Evolutionary conservation across 1,140 invertebrate genomes (phyloP).

Genomic region (Tyrophagus putrescentiae): DNA sequence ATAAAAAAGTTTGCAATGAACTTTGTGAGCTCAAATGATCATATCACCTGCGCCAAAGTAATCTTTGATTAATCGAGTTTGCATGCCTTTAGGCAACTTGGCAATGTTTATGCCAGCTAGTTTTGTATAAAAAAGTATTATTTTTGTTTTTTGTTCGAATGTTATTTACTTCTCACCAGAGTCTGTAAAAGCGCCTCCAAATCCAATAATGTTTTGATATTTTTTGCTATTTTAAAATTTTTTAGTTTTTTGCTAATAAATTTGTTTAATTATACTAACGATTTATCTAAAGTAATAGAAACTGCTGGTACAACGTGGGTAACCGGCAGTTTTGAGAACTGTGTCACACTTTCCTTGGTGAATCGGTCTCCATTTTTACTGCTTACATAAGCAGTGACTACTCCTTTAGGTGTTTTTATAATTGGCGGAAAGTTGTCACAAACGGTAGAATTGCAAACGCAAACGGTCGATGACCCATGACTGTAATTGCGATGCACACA

Average conservation of each 20-base stretch:
- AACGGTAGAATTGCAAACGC: slow-evolving; percentile 19
- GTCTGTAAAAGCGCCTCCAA: slow-evolving; percentile 77
- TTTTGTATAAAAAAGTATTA: too few species aligned
- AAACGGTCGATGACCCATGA: slow-evolving; percentile 8
- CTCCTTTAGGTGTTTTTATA: neutral
- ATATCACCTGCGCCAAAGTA: slow-evolving; percentile 31
- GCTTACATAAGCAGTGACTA: slow-evolving; percentile 1
- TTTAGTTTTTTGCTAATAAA: too few species aligned
- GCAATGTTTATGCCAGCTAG: slow-evolving; percentile 55
- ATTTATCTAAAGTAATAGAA: slow-evolving; percentile 25
- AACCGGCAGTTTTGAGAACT: neutral
- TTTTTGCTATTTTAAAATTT: too few species aligned
- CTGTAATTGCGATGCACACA: slow-evolving; percentile 1
- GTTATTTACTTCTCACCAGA: too few species aligned
- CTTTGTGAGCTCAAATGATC: slow-evolving; percentile 54
- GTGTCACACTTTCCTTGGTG: neutral
- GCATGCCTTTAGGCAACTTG: neutral
- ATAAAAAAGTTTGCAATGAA: too few species aligned
- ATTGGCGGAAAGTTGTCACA: slow-evolving; percentile 11
- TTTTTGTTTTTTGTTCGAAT: too few species aligned
- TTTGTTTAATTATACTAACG: too few species aligned
- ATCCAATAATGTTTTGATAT: slow-evolving; percentile 45
- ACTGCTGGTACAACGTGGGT: neutral
- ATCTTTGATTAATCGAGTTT: neutral
- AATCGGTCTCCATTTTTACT: slow-evolving; percentile 10